phyloP scores from a whole-genome alignment of 2,888 invertebrate genomes.

The Corbicula japonica region DNA sequence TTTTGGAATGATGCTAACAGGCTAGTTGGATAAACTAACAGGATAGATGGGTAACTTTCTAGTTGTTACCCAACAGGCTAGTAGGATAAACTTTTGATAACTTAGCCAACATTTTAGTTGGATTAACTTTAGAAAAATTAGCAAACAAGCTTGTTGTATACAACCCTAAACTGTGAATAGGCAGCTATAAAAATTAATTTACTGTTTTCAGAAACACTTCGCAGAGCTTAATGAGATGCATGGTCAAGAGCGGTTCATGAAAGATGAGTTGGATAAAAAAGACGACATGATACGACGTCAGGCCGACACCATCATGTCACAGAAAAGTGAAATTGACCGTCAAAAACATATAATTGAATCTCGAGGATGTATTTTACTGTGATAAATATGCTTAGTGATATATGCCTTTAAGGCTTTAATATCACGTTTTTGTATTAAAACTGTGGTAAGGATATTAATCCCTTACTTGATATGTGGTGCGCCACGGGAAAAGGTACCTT shows the following conservation, averaged over 20 bases:
- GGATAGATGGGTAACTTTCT: neutral
- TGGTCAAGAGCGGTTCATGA: slow-evolving; percentile 29
- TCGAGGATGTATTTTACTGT: slow-evolving; percentile 38
- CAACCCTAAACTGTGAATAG: neutral
- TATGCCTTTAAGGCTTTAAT: neutral
- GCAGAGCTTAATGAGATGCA: slow-evolving; percentile 28
- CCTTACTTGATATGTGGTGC: no score
- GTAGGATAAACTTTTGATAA: neutral
- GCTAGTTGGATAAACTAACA: neutral
- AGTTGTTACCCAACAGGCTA: neutral
- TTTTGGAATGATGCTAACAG: neutral
- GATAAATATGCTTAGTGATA: neutral
- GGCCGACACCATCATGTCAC: slow-evolving; percentile 56
- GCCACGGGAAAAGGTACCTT: no score
- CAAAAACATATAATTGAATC: slow-evolving; percentile 41
- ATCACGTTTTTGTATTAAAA: no score
- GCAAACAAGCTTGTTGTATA: neutral
- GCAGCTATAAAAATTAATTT: neutral
- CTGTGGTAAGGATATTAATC: no score
- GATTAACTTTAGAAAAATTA: neutral
- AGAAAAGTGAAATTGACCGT: slow-evolving; percentile 57
- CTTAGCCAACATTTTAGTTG: neutral
- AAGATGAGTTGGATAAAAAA: slow-evolving; percentile 53
- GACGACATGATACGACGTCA: slow-evolving; percentile 53
- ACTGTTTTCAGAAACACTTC: slow-evolving; percentile 44